Evolutionary conservation across 2,888 invertebrate genomes (phyloP).

Genomic region (Plebejus melissa): DNA sequence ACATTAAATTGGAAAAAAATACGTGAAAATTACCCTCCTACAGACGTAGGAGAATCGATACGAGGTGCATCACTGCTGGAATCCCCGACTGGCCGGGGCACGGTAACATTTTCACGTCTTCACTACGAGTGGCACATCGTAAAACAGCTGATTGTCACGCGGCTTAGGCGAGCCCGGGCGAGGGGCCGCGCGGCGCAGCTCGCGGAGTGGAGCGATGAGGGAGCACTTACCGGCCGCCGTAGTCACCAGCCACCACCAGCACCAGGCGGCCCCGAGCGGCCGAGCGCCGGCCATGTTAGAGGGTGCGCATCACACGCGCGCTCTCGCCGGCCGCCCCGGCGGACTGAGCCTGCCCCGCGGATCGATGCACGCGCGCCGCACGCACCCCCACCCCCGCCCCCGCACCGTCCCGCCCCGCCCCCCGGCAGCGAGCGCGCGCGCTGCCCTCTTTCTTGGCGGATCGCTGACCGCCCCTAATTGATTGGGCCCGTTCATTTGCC

Average conservation of each 20-base stretch:
- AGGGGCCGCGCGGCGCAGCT: not conserved
- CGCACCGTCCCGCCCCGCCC: slow-evolving; percentile 48
- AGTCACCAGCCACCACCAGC: slow-evolving; percentile 73
- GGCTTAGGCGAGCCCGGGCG: not conserved
- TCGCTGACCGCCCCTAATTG: slow-evolving; percentile 78
- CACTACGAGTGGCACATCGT: slow-evolving; percentile 4
- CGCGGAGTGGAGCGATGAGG: not conserved
- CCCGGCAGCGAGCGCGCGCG: slow-evolving; percentile 79
- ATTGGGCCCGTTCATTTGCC: slow-evolving; percentile 72
- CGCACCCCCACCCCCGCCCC: slow-evolving; percentile 67
- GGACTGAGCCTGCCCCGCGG: slow-evolving; percentile 58
- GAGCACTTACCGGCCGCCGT: slow-evolving; percentile 74
- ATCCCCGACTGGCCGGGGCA: slow-evolving; percentile 46
- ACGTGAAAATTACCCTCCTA: slow-evolving; percentile 20
- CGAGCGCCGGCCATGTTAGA: slow-evolving; percentile 78
- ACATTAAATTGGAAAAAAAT: not conserved
- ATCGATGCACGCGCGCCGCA: slow-evolving; percentile 63
- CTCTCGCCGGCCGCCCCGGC: slow-evolving; percentile 78
- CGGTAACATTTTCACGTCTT: slow-evolving; percentile 29
- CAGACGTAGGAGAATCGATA: slow-evolving; percentile 32
- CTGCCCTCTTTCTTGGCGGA: slow-evolving; percentile 76
- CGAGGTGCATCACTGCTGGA: slow-evolving; percentile 45
- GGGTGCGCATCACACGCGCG: slow-evolving; percentile 77
- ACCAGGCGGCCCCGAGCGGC: slow-evolving; percentile 77
- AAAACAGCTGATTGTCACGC: slow-evolving; percentile 52